A percentile compares a stretch with the other conserved stretches of the same genome.
These are phyloP conservation scores for Falcaria lacertinaria DNA, from an alignment of 2,888 invertebrate species.

Conservation along the genomic window DNA sequence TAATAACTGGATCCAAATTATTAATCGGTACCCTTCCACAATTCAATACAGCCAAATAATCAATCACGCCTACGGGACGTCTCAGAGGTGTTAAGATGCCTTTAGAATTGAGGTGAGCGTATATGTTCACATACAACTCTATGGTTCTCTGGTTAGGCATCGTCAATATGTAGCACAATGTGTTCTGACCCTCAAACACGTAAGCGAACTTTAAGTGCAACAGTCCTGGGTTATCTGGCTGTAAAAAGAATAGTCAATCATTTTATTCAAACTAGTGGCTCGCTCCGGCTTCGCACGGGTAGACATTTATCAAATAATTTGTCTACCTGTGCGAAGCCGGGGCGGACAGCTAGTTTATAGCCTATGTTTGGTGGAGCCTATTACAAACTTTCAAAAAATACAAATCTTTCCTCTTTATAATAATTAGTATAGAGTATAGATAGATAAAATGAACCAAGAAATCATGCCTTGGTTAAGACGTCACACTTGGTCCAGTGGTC, in stretches of 20 bases:
- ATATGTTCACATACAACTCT: slow-evolving; percentile 46
- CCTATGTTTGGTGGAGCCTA: neutral
- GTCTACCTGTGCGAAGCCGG: too few species aligned
- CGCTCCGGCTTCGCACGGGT: too few species aligned
- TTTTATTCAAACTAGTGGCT: too few species aligned
- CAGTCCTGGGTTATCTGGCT: slow-evolving; percentile 51
- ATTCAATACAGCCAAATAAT: slow-evolving; percentile 54
- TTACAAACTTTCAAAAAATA: too few species aligned
- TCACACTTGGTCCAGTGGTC: too few species aligned
- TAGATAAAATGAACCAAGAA: too few species aligned
- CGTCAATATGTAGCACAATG: slow-evolving; percentile 56
- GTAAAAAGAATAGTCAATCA: too few species aligned
- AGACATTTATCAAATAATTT: too few species aligned
- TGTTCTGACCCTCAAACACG: slow-evolving; percentile 43
- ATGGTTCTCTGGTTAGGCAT: slow-evolving; percentile 59
- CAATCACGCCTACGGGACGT: slow-evolving; percentile 30
- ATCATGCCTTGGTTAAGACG: too few species aligned
- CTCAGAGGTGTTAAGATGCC: slow-evolving; percentile 56
- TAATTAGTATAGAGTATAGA: too few species aligned
- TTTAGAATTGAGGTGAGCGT: slow-evolving; percentile 41
- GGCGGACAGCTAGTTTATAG: too few species aligned
- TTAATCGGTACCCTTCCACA: slow-evolving; percentile 72
- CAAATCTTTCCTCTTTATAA: too few species aligned
- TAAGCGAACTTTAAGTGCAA: slow-evolving; percentile 53
- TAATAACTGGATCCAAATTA: slow-evolving; percentile 68